phyloP scores from a whole-genome alignment of 2,888 invertebrate species.

The Drosophila imparisetae region DNA sequence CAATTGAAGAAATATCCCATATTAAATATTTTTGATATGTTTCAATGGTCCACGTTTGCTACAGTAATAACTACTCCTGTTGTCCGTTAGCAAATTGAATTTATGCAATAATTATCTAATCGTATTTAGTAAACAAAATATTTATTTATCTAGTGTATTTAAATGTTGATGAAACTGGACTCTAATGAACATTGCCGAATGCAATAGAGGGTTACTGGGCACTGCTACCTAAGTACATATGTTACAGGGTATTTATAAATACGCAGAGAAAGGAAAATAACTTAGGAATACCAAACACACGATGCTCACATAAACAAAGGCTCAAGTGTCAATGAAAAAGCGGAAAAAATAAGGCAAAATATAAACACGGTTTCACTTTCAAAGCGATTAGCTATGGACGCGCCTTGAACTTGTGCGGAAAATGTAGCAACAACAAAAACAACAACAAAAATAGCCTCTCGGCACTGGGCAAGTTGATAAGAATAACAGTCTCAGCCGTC shows the following conservation, averaged over 20 bases:
- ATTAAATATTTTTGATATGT: background rate
- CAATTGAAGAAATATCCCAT: background rate
- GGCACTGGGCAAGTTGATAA: constrained; percentile 52
- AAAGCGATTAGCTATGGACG: constrained; percentile 78
- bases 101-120: background rate
- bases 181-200: background rate
- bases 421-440: constrained; percentile 34
- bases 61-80: background rate
- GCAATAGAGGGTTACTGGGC: background rate
- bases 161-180: background rate
- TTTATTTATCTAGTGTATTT: background rate
- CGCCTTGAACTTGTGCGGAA: constrained; percentile 67
- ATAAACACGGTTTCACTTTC: constrained; percentile 82
- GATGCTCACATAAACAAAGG: constrained; percentile 55
- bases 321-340: constrained; percentile 60
- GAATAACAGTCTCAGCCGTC: constrained; percentile 47
- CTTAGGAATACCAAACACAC: constrained; percentile 50
- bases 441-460: background rate
- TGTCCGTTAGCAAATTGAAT: background rate
- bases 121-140: background rate
- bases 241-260: constrained; percentile 34
- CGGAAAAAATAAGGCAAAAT: constrained; percentile 71
- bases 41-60: background rate
- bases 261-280: background rate
- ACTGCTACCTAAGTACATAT: constrained; percentile 7